Evolutionary conservation across 2,888 invertebrate genomes (phyloP).

Genomic region (Eupeodes latifasciatus): DNA sequence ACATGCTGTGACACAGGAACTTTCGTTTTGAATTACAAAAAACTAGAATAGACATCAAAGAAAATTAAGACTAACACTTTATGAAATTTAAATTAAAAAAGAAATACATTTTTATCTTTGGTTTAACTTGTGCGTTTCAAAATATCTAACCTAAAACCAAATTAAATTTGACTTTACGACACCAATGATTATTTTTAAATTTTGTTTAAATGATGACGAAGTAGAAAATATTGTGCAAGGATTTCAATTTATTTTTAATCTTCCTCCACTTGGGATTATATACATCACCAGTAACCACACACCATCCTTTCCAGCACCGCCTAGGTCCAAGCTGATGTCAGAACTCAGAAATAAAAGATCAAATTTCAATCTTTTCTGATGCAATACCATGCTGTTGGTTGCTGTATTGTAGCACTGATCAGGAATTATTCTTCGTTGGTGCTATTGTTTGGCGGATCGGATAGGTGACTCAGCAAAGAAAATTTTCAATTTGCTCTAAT

Average conservation of each 20-base stretch:
- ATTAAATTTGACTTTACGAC: conserved; percentile 18
- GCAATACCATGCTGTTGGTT: conserved; percentile 41
- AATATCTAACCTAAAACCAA: conserved; percentile 15
- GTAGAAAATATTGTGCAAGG: conserved; percentile 16
- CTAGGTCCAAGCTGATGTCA: background rate
- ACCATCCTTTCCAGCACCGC: background rate
- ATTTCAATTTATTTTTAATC: conserved; percentile 25
- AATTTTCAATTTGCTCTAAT: conserved; percentile 52
- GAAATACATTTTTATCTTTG: background rate
- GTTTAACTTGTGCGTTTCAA: conserved; percentile 12
- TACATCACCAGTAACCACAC: background rate
- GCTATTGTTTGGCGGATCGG: conserved; percentile 25
- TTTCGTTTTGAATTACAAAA: conserved; percentile 33
- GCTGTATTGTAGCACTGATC: background rate
- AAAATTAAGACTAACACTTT: conserved; percentile 34
- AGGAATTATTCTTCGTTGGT: conserved; percentile 35
- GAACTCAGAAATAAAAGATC: conserved; percentile 34
- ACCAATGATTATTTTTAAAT: background rate
- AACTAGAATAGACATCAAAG: conserved; percentile 10
- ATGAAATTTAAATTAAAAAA: background rate
- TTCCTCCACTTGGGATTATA: conserved; percentile 8
- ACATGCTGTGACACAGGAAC: conserved; percentile 38
- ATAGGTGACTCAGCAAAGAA: conserved; percentile 68
- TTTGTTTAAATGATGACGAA: conserved; percentile 22
- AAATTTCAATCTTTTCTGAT: conserved; percentile 51